Percentiles rank a stretch among this genome's conserved stretches.
Conservation (phyloP, 2,113 vertebrate species). For the Oplegnathus fasciatus region DNA sequence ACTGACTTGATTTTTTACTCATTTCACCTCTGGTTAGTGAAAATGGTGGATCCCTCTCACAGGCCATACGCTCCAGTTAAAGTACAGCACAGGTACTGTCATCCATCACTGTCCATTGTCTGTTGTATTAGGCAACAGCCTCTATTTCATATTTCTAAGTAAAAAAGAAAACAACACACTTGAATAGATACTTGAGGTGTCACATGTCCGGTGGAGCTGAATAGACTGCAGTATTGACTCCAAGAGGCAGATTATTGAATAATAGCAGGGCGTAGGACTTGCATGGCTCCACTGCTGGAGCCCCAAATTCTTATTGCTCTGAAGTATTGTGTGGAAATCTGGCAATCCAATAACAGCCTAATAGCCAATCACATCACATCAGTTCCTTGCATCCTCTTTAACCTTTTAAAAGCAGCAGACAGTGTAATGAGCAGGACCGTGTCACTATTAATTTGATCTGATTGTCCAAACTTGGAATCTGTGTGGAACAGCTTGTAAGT, state of each 20-base stretch:
- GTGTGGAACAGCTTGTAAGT: constrained; percentile 14
- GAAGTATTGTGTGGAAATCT: background rate
- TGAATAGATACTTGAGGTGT: constrained; percentile 11
- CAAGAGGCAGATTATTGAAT: background rate
- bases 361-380: background rate
- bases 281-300: background rate
- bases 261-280: no score
- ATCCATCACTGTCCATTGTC: background rate
- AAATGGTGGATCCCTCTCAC: background rate
- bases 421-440: constrained; percentile 24
- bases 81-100: background rate
- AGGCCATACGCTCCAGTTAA: background rate
- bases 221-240: background rate
- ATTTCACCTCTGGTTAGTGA: background rate
- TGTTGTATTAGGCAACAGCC: background rate
- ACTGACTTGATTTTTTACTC: background rate
- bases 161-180: background rate
- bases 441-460: constrained; percentile 17
- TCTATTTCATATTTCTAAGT: background rate
- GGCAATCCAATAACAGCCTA: background rate
- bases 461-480: constrained; percentile 6
- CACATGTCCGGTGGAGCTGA: background rate
- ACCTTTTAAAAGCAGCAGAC: constrained; percentile 6
- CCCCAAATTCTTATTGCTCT: background rate
- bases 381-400: background rate